phyloP scores from a whole-genome alignment of 2,888 invertebrate species.

The Ophion costatus region DNA sequence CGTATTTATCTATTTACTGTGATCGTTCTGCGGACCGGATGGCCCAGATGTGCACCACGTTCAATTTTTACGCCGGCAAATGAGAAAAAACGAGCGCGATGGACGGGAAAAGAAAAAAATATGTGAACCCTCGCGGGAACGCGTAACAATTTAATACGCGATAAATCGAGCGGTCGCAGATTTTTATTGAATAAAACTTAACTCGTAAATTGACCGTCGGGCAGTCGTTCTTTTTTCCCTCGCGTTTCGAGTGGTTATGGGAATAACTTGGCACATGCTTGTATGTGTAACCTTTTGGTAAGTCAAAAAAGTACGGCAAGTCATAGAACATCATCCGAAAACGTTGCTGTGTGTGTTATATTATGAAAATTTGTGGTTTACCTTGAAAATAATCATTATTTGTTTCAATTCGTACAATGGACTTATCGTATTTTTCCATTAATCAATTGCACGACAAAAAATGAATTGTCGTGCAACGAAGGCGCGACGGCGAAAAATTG shows the following conservation, averaged over 20 bases:
- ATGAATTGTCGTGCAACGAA: too few species aligned
- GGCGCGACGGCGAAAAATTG: too few species aligned
- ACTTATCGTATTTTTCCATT: too few species aligned
- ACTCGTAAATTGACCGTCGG: background rate
- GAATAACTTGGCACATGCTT: background rate
- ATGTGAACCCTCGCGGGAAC: conserved; percentile 18
- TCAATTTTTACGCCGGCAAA: conserved; percentile 49
- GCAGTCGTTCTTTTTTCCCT: background rate
- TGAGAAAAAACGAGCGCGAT: conserved; percentile 12
- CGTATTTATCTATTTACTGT: conserved; percentile 41
- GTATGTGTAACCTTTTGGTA: too few species aligned
- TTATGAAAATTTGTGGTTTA: too few species aligned
- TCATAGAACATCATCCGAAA: too few species aligned
- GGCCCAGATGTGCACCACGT: conserved; percentile 30
- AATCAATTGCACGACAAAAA: too few species aligned
- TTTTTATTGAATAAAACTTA: conserved; percentile 51
- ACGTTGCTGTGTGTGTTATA: too few species aligned
- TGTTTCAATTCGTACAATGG: too few species aligned
- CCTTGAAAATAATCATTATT: too few species aligned
- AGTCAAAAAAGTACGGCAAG: too few species aligned
- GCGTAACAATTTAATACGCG: conserved; percentile 1
- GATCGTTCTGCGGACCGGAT: conserved; percentile 24
- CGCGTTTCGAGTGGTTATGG: background rate
- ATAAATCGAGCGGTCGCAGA: conserved; percentile 11
- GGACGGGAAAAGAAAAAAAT: background rate